These are phyloP conservation scores for Hybos culiciformis DNA, from an alignment of 2,888 invertebrate species.

Conservation along the genomic window DNA sequence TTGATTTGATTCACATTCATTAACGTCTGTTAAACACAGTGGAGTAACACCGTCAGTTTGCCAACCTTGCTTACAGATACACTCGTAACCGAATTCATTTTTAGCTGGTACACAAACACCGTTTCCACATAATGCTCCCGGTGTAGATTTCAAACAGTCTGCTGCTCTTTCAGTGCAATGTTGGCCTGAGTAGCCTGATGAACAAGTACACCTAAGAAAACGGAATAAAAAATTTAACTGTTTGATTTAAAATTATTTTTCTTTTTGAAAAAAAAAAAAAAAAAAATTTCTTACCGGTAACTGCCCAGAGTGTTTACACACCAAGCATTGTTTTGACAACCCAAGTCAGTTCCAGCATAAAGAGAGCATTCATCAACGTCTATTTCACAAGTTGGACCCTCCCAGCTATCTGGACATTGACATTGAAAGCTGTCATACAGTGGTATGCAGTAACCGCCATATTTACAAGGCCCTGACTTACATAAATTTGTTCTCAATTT, in stretches of 20 bases:
- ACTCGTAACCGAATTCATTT: constrained; percentile 51
- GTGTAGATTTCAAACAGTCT: constrained; percentile 54
- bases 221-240: neutral
- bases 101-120: constrained; percentile 66
- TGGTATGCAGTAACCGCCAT: constrained; percentile 73
- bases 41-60: constrained; percentile 49
- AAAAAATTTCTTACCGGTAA: constrained; percentile 45
- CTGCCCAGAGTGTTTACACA: constrained; percentile 68
- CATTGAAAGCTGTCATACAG: constrained; percentile 58
- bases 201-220: constrained; percentile 64
- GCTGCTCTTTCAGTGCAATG: constrained; percentile 64
- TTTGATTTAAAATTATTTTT: neutral
- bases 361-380: constrained; percentile 81
- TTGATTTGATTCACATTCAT: constrained; percentile 61
- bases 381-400: constrained; percentile 55
- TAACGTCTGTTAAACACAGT: constrained; percentile 68
- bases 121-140: constrained; percentile 71
- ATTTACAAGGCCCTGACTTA: constrained; percentile 55
- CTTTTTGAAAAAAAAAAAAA: neutral
- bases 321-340: constrained; percentile 80
- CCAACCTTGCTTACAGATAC: constrained; percentile 84
- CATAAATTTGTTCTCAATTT: constrained; percentile 45
- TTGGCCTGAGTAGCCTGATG: constrained; percentile 61
- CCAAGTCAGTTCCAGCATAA: constrained; percentile 68
- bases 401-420: constrained; percentile 59